phyloP scores from a whole-genome alignment of 1,140 invertebrate species.

The Cotesia vestalis region DNA sequence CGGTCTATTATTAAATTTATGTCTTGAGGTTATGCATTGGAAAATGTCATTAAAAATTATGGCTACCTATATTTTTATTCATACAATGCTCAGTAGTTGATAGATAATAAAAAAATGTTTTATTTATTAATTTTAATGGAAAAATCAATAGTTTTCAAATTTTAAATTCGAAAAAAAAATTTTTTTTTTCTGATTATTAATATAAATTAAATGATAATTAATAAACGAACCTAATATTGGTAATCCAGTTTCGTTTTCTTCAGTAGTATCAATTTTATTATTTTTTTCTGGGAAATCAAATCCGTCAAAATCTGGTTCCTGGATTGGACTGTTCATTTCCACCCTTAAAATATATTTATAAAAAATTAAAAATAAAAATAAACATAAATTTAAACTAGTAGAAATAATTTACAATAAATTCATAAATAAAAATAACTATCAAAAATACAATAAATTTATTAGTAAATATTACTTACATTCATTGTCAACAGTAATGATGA shows the following conservation, averaged over 20 bases:
- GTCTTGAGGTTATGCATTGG: too few relatives aligned
- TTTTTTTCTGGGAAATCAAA: constrained; percentile 55
- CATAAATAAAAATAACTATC: background rate
- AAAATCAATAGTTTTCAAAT: too few relatives aligned
- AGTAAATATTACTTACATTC: constrained; percentile 50
- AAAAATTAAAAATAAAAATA: background rate
- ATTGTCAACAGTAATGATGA: constrained; percentile 52
- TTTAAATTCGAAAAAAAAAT: too few relatives aligned
- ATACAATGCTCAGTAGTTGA: too few relatives aligned
- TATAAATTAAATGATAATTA: background rate
- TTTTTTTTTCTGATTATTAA: too few relatives aligned
- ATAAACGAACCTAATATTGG: constrained; percentile 56
- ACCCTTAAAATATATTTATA: constrained; percentile 48
- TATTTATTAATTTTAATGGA: too few relatives aligned
- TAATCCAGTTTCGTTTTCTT: constrained; percentile 43
- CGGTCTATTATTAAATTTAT: too few relatives aligned
- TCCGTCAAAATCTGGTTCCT: constrained; percentile 60
- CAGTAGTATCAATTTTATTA: constrained; percentile 41
- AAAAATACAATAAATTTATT: constrained; percentile 2
- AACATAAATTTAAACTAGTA: constrained; percentile 13
- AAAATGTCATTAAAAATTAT: too few relatives aligned
- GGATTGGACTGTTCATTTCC: constrained; percentile 64
- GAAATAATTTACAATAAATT: background rate
- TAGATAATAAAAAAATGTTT: too few relatives aligned
- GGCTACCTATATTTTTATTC: too few relatives aligned